Evolutionary conservation across 2,888 invertebrate species (phyloP).

Genomic region (Cacoxenus indagator): DNA sequence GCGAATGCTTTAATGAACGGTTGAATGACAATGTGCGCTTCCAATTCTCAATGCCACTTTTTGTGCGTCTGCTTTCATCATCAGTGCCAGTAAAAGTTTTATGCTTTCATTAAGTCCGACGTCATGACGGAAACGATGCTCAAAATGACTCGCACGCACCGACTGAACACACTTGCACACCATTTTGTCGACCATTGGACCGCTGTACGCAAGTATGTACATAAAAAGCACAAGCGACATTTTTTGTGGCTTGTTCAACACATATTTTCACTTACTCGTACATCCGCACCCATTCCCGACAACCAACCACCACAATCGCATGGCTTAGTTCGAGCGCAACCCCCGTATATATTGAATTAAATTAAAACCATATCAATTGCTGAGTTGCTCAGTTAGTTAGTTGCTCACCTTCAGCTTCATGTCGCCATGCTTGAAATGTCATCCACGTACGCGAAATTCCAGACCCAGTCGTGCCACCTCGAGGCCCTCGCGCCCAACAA

Average conservation of each 20-base stretch:
- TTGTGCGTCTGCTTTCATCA: conserved; percentile 27
- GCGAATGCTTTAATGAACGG: conserved; percentile 19
- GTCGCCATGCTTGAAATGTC: conserved; percentile 87
- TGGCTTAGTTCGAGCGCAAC: neutral
- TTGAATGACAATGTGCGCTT: conserved; percentile 27
- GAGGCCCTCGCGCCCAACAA: conserved; percentile 76
- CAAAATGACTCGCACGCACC: conserved; percentile 38
- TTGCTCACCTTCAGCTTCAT: conserved; percentile 83
- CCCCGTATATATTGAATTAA: conserved; percentile 8
- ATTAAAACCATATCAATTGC: neutral
- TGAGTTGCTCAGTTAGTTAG: neutral
- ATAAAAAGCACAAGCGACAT: conserved; percentile 47
- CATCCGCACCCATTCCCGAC: neutral
- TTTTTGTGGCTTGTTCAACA: conserved; percentile 59
- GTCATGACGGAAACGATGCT: conserved; percentile 39
- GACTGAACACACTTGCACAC: conserved; percentile 27
- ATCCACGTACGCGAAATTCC: conserved; percentile 84
- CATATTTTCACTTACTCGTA: conserved; percentile 43
- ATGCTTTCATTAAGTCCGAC: conserved; percentile 56
- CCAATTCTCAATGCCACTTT: conserved; percentile 25
- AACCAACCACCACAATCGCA: neutral
- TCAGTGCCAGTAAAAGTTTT: conserved; percentile 51
- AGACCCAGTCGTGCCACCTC: conserved; percentile 84
- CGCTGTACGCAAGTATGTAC: conserved; percentile 17
- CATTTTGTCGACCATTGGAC: conserved; percentile 34